Evolutionary conservation across 2,113 vertebrate genomes (phyloP).

Genomic region (Scopus umbretta): DNA sequence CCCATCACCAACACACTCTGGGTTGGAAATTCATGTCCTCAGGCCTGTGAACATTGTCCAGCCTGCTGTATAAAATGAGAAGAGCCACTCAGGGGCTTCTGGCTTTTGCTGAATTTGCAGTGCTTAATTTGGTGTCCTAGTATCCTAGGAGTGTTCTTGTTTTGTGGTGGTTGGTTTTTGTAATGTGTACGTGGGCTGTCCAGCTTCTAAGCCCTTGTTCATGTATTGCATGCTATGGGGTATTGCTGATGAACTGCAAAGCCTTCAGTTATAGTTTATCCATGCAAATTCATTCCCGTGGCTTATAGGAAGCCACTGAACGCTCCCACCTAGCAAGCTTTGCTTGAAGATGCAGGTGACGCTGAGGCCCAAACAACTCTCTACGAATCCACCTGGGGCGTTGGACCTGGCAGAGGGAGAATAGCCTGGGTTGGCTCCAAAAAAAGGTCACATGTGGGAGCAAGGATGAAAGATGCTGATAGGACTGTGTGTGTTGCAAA

Average conservation of each 20-base stretch:
- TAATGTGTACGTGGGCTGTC: background rate
- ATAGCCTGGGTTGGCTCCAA: background rate
- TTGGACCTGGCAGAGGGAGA: background rate
- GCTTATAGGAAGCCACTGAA: background rate
- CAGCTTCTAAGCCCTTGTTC: background rate
- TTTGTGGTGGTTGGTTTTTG: background rate
- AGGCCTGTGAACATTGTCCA: background rate
- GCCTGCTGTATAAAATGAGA: background rate
- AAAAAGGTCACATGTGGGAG: background rate
- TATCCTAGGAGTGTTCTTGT: background rate
- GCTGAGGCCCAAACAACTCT: background rate
- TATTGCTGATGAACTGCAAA: background rate
- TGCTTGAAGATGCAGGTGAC: background rate
- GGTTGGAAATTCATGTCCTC: background rate
- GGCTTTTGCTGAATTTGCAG: background rate
- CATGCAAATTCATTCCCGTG: fast-evolving
- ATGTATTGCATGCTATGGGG: background rate
- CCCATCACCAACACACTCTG: background rate
- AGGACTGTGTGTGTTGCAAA: fast-evolving
- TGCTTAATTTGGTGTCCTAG: background rate
- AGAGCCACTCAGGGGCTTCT: background rate
- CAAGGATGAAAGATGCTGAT: background rate
- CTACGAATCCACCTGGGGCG: background rate
- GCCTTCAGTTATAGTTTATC: background rate
- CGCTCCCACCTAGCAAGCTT: fast-evolving